Percentiles rank a stretch among this genome's conserved stretches.
Conservation (phyloP, 2,797 vertebrate species). For the Enteromius fasciolatus region DNA sequence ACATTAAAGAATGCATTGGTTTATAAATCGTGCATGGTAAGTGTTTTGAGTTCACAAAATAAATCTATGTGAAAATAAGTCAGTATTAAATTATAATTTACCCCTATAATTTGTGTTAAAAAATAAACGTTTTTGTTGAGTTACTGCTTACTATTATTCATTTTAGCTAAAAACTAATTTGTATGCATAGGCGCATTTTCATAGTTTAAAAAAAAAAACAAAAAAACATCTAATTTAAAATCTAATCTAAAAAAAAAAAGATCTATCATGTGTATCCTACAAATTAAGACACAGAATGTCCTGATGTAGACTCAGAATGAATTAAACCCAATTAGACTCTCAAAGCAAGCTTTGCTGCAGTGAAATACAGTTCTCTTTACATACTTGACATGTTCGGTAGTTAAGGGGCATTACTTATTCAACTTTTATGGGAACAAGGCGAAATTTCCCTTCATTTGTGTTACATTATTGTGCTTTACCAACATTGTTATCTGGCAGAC, state of each 20-base stretch:
- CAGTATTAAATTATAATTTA: background rate
- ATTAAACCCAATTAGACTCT: too few species aligned
- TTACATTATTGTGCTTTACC: conserved; percentile 41
- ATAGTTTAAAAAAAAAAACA: too few species aligned
- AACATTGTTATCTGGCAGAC: conserved; percentile 37
- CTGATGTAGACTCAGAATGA: too few species aligned
- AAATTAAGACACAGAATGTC: background rate
- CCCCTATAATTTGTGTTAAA: background rate
- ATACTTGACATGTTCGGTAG: background rate
- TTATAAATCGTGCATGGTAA: background rate
- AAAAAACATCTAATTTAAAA: too few species aligned
- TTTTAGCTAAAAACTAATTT: too few species aligned
- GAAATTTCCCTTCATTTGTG: conserved; percentile 17
- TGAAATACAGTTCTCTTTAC: conserved; percentile 2
- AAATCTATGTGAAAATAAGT: too few species aligned
- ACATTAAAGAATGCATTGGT: too few species aligned
- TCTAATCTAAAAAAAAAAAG: too few species aligned
- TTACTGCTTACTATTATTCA: too few species aligned
- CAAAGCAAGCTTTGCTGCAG: conserved; percentile 2
- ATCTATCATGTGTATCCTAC: background rate
- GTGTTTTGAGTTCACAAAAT: too few species aligned
- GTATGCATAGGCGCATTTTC: too few species aligned
- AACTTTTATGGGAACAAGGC: conserved; percentile 12
- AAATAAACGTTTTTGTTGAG: too few species aligned
- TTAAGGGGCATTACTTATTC: conserved; percentile 21